These are phyloP conservation scores for Cybosia mesomella DNA, from an alignment of 2,888 invertebrate genomes.

Conservation along the genomic window DNA sequence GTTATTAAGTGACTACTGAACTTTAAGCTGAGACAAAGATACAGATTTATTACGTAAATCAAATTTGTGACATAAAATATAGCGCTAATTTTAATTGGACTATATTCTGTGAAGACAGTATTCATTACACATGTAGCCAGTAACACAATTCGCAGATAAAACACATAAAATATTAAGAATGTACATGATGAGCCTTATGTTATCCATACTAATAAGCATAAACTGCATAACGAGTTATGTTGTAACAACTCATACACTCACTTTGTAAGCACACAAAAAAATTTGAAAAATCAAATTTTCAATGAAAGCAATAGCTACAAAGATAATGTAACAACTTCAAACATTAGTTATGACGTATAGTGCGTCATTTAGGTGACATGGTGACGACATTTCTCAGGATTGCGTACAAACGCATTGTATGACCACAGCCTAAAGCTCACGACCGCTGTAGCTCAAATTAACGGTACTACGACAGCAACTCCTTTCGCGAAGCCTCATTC, in stretches of 20 bases:
- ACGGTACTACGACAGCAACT: constrained; percentile 73
- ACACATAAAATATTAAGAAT: neutral
- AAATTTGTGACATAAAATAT: neutral
- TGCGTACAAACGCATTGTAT: constrained; percentile 44
- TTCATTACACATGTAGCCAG: neutral
- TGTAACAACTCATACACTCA: neutral
- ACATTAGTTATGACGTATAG: constrained; percentile 27
- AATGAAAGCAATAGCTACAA: constrained; percentile 18
- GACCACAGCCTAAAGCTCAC: constrained; percentile 61
- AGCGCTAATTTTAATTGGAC: neutral
- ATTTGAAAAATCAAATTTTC: constrained; percentile 27
- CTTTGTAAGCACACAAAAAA: constrained; percentile 3
- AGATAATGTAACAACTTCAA: constrained; percentile 8
- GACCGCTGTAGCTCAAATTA: constrained; percentile 74
- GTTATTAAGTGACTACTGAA: constrained; percentile 56
- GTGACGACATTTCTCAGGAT: constrained; percentile 30
- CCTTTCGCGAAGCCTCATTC: constrained; percentile 75
- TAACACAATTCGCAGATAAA: neutral
- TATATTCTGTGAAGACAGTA: neutral
- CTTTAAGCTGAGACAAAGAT: constrained; percentile 44
- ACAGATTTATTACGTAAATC: constrained; percentile 16
- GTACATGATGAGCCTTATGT: neutral
- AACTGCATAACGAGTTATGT: neutral
- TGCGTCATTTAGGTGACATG: constrained; percentile 16
- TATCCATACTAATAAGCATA: neutral